A percentile compares a stretch with the other conserved stretches of the same genome.
Conservation (phyloP, 2,888 invertebrate species). For the Danaus chrysippus region DNA sequence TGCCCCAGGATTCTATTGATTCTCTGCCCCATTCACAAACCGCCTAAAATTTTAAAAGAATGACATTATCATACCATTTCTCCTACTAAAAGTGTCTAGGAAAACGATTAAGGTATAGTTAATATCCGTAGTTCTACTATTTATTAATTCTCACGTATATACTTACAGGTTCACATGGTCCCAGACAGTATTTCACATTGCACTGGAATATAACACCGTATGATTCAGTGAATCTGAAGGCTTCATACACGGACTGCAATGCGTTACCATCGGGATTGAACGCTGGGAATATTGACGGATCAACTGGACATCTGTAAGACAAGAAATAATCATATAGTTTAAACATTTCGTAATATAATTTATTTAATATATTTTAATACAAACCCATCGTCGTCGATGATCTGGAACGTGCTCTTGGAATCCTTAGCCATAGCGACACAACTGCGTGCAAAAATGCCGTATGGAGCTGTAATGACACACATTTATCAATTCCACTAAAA, state of each 20-base stretch:
- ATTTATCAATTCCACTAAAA: conserved; percentile 8
- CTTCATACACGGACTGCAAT: conserved; percentile 94
- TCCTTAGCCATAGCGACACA: conserved; percentile 98
- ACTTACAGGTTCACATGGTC: conserved; percentile 94
- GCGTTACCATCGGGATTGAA: conserved; percentile 95
- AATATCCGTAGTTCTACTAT: neutral
- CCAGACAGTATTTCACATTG: conserved; percentile 96
- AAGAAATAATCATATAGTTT: neutral
- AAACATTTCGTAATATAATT: neutral
- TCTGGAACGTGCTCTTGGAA: conserved; percentile 96
- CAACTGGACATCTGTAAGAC: conserved; percentile 88
- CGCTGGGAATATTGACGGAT: conserved; percentile 95
- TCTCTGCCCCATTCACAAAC: conserved; percentile 95
- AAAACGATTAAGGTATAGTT: neutral
- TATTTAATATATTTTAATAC: conserved; percentile 33
- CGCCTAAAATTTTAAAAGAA: conserved; percentile 75
- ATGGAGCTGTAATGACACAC: conserved; percentile 86
- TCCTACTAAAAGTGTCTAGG: neutral
- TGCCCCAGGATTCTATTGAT: conserved; percentile 94
- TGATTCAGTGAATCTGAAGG: conserved; percentile 96
- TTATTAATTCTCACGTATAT: conserved; percentile 17
- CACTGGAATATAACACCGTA: conserved; percentile 98
- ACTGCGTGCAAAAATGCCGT: conserved; percentile 96
- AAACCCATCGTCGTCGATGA: conserved; percentile 95
- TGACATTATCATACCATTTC: too few species aligned